Evolutionary conservation across 1,140 invertebrate genomes (phyloP).

Genomic region (Hyposmocoma kahamanoa): DNA sequence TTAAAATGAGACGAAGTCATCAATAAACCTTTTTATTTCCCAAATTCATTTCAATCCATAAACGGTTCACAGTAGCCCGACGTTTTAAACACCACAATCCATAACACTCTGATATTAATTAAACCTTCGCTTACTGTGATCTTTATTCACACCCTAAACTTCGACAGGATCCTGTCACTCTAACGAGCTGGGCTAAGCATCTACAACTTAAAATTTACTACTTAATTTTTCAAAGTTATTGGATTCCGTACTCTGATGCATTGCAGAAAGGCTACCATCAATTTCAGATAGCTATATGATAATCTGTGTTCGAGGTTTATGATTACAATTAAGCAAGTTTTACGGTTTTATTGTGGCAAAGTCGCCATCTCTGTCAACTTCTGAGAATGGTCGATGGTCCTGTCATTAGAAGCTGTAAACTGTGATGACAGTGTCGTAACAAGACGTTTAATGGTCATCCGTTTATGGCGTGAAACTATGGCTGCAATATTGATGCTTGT

Average conservation of each 20-base stretch:
- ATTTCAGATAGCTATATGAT: too few relatives aligned
- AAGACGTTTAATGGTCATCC: slow-evolving; percentile 33
- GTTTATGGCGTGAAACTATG: slow-evolving; percentile 33
- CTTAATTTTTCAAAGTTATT: neutral
- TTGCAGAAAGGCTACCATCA: too few relatives aligned
- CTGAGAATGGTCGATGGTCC: slow-evolving; percentile 31
- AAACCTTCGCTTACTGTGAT: slow-evolving; percentile 19
- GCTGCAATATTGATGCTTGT: slow-evolving; percentile 10
- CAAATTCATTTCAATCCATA: too few relatives aligned
- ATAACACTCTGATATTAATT: slow-evolving; percentile 22
- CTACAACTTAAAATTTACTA: neutral
- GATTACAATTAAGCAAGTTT: slow-evolving; percentile 53
- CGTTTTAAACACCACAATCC: slow-evolving; percentile 10
- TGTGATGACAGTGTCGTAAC: slow-evolving; percentile 49
- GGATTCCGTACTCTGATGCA: neutral
- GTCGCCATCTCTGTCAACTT: slow-evolving; percentile 47
- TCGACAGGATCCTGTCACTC: slow-evolving; percentile 21
- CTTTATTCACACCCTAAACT: slow-evolving; percentile 14
- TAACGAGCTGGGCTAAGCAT: slow-evolving; percentile 32
- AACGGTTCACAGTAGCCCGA: neutral
- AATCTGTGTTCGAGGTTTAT: slow-evolving; percentile 34
- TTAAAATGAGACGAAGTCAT: too few relatives aligned
- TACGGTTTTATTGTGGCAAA: slow-evolving; percentile 45
- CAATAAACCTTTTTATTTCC: too few relatives aligned
- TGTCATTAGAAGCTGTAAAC: slow-evolving; percentile 57